Evolutionary conservation across 2,113 vertebrate species (phyloP).

Genomic region (Tiliqua scincoides): DNA sequence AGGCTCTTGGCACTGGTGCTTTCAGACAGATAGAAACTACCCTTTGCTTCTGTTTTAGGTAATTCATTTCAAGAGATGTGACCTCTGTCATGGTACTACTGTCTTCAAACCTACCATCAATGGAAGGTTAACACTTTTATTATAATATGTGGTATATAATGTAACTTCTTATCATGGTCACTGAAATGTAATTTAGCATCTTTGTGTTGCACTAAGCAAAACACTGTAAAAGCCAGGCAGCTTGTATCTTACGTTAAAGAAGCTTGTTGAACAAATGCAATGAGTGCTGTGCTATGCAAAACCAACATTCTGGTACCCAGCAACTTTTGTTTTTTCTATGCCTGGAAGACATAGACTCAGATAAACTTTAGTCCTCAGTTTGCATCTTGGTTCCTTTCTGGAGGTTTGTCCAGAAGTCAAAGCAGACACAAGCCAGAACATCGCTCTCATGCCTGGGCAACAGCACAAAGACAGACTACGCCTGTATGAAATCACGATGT

Average conservation of each 20-base stretch:
- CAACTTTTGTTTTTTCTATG: constrained; percentile 40
- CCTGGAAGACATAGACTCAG: background rate
- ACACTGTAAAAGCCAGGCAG: constrained; percentile 5
- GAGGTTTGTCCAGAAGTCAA: no score
- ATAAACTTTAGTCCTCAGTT: background rate
- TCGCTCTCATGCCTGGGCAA: no score
- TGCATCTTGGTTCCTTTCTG: no score
- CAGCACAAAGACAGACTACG: no score
- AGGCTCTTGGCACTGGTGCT: constrained; percentile 30
- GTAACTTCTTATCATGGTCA: constrained; percentile 45
- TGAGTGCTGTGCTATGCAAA: constrained; percentile 41
- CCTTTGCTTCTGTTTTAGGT: constrained; percentile 51
- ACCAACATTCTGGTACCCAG: constrained; percentile 45
- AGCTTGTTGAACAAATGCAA: background rate
- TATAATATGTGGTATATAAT: background rate
- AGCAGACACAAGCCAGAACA: no score
- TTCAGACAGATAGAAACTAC: constrained; percentile 43
- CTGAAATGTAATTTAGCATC: constrained; percentile 47
- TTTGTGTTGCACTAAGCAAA: constrained; percentile 47
- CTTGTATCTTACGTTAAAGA: constrained; percentile 26
- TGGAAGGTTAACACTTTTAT: background rate
- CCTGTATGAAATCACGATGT: no score
- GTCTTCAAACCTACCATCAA: constrained; percentile 36
- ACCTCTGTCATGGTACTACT: constrained; percentile 39
- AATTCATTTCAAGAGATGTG: constrained; percentile 46